Evolutionary conservation across 2,797 vertebrate species (phyloP).

Genomic region (Stomatorhinus walkeri): DNA sequence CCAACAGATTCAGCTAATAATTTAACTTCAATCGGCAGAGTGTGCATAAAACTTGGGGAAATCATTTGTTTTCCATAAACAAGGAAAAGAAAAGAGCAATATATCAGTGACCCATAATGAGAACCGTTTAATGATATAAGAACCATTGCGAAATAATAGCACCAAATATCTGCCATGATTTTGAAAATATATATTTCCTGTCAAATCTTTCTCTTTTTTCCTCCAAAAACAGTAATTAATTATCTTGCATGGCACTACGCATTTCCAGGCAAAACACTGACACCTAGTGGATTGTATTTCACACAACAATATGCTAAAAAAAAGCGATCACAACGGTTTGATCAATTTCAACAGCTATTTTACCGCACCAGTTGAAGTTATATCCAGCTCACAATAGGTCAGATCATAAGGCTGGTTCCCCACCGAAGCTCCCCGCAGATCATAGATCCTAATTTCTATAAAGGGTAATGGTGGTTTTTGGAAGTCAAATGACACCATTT

Average conservation of each 20-base stretch:
- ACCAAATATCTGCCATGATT: background rate
- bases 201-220: background rate
- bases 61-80: background rate
- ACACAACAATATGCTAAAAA: background rate
- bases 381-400: background rate
- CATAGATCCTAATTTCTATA: background rate
- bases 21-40: background rate
- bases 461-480: background rate
- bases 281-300: background rate
- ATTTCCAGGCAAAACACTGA: slow-evolving; percentile 4
- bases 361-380: background rate
- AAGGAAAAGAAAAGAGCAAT: background rate
- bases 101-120: background rate
- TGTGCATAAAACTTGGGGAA: background rate
- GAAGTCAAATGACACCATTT: background rate
- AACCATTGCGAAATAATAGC: background rate
- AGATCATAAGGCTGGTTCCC: background rate
- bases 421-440: background rate
- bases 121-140: background rate
- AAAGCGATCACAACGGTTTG: background rate
- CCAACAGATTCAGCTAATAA: background rate
- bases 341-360: background rate
- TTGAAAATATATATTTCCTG: background rate
- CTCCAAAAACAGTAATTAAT: background rate
- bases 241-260: background rate